Evolutionary conservation across 2,113 vertebrate genomes (phyloP), one percentile per base, ranked within the genome.

Genomic region (Crocuta crocuta): DNA sequence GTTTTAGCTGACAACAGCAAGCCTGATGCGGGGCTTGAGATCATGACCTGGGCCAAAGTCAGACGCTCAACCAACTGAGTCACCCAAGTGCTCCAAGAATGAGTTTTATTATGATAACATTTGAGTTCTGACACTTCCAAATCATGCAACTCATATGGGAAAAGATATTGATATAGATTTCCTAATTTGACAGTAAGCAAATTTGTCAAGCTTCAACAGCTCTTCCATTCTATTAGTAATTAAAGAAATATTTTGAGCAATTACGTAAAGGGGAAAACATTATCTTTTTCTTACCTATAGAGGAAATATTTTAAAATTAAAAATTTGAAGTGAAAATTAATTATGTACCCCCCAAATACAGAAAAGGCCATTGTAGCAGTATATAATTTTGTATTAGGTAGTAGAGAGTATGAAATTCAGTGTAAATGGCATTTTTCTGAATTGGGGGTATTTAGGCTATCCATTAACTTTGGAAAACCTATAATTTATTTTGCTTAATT

Each of bases 261-360:
- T 45, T 88, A 55, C n/a, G 17, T 58, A 10, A 66, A 48, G 73
- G 31, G n/a, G 2, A 7, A 15, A 43, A 31, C 33, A 91, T 10
- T 48, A 33, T 7, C 4, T 68, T 55, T 68, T 7, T 84, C 23
- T 33, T 53, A 74, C 53, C 5, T 89, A 19, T n/a, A 7, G 23
- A 85, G 43, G 81, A 93, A 76, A 82, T 55, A 81, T 48, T n/a
- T 48, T 89, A 24, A 71, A 87, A n/a, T 24, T 82, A 5, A 48
- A 48, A 26, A 61, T 19, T 61, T 82, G 12, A 43, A 33, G 10
- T 21, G 50, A 84, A 91, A 15, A 66, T 53, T 66, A 21, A 94
- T 66, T 23, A 12, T 12, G 0, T 68, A 53, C 11, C 1, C 5
- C 24, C 23, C 74, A 89, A 89, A 58, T 35, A 50, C 11, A 43